Evolutionary conservation across 1,140 invertebrate species (phyloP), one percentile per base, ranked within the genome.

Genomic region (Drosophila grimshawi): DNA sequence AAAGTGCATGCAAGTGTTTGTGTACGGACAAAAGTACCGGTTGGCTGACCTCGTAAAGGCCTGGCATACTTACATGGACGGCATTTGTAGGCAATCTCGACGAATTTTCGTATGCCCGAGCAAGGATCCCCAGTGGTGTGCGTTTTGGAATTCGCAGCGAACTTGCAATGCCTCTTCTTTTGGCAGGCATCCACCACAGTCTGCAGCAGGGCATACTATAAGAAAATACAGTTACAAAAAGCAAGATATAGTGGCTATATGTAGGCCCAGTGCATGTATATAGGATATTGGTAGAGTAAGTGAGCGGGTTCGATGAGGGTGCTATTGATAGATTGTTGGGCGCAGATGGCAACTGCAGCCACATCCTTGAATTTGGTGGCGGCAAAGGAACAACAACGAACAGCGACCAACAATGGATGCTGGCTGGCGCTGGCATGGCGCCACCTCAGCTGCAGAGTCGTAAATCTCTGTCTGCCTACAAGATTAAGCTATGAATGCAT

Each of bases 61-160:
- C 45, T 80, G 74, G 52, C 66, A 74, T 93, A 97, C 97, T 97
- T 94, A 98, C 97, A 97, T 91, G 97, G 97, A 93, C 97, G 95
- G 94, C 97, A 98, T 93, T 98, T 98, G 93, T 97, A 98, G 70
- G 97, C 96, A 41, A 98, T 96, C 93, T 98, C 97, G 78, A 98
- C 96, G 92, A 97, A 98, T 93, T 98, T 98, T 46, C 95, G 94
- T 33, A 96, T 94, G 39, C 95, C 95, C 29, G 97, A 97, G 93
- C 97, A 98, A 0, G 97, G 97, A 93, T 98, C 97, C 6, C 95
- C 95, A 32, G 53, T 72, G 33, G 96, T 95, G 90, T 97, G 96
- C 41, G 95, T 95, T 86, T 95, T 95, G 0, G 96, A 95, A 66
- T 95, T 96, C 8, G 97, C 96, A 91, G 96, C 95, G 90, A 98